Percentiles rank a stretch among this genome's conserved stretches.
Conservation (phyloP, 2,888 invertebrate genomes). For the Endomychus coccineus region DNA sequence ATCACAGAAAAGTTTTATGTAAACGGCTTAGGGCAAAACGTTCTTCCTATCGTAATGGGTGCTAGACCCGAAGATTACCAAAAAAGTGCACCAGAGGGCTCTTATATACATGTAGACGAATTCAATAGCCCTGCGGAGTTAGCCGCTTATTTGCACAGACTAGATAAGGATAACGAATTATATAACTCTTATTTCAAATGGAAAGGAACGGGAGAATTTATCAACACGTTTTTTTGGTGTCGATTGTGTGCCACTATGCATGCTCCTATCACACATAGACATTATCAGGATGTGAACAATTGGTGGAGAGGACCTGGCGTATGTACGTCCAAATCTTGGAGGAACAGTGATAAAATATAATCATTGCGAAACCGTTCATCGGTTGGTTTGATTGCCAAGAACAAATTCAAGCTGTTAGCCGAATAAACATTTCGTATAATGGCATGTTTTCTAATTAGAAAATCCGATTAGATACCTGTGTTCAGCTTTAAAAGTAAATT, state of each 20-base stretch:
- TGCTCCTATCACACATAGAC: slow-evolving; percentile 50
- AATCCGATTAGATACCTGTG: no score
- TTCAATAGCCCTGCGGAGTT: slow-evolving; percentile 81
- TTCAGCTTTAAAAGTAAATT: no score
- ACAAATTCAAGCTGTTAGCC: no score
- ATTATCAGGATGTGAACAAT: slow-evolving; percentile 77
- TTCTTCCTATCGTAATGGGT: slow-evolving; percentile 94
- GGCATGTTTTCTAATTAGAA: no score
- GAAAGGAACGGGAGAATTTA: slow-evolving; percentile 91
- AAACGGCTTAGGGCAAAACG: slow-evolving; percentile 80
- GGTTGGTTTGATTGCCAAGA: no score
- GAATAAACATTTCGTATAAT: no score
- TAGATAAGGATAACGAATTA: slow-evolving; percentile 80
- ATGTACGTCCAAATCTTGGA: slow-evolving; percentile 64
- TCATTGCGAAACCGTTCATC: neutral
- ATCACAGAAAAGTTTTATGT: slow-evolving; percentile 96
- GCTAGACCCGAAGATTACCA: slow-evolving; percentile 88
- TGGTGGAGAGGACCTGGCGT: slow-evolving; percentile 86
- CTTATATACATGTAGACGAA: slow-evolving; percentile 94
- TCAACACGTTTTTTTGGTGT: slow-evolving; percentile 94
- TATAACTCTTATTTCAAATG: slow-evolving; percentile 92
- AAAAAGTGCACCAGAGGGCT: slow-evolving; percentile 77
- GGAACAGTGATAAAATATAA: slow-evolving; percentile 21
- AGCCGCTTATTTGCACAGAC: slow-evolving; percentile 74
- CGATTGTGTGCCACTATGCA: slow-evolving; percentile 81